Evolutionary conservation across 2,888 invertebrate species (phyloP), one percentile per base, ranked within the genome.

Genomic region (Bimastos eiseni): DNA sequence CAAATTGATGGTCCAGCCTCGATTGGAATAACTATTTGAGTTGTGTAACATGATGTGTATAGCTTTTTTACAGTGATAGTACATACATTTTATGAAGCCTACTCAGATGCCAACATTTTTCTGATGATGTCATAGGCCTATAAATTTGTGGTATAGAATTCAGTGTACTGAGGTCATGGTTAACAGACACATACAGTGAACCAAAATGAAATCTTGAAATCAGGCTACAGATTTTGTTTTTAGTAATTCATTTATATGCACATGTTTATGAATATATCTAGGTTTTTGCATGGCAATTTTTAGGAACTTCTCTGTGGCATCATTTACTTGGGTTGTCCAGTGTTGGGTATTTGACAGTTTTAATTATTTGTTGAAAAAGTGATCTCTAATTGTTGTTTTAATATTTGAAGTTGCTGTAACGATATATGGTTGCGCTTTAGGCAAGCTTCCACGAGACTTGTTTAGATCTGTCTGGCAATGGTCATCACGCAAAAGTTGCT

Each of bases 401-500:
- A n/a, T 70, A n/a, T 49, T 41, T 49, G 24, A 49, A 49, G 19
- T 44, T 44, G 44, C 44, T 44, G 44, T 19, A 5, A 44, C 44
- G 19, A 44, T 55, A 55, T 55, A 86, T 41, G 88, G n/a, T 83
- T 88, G 33, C n/a, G 4, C 70, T 41, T 41, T 86, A 95, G 91
- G 96, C 96, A 0, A 96, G 95, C 92, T 94, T 95, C 93, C 95
- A 95, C 92, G 95, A 95, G 88, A 94, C 95, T 84, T 96, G 96
- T 92, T 94, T 95, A 88, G 96, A 96, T 94, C 93, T 96, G 88
- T 96, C 96, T 90, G 95, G 96, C 17, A 89, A 89, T 44, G 86
- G 38, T 37, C 84, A 38, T 83, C 38, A 83, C 37, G 84, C 84
- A 83, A 34, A 83, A 44, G 86, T 86, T 86, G 86, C 86, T 21